A percentile compares a stretch with the other conserved stretches of the same genome.
Conservation (phyloP, 2,797 vertebrate species). For the Novumbra hubbsi region DNA sequence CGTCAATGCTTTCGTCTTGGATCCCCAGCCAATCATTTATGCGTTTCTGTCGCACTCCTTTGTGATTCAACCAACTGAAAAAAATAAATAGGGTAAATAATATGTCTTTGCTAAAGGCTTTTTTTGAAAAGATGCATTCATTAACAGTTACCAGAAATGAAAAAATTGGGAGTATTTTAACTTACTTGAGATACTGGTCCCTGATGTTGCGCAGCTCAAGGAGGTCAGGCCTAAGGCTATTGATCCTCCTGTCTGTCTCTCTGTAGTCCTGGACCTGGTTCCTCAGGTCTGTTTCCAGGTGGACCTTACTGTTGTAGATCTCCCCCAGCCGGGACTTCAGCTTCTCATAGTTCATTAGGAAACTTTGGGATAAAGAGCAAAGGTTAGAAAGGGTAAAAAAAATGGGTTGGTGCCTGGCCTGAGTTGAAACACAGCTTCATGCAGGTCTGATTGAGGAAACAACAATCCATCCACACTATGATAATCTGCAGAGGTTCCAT, state of each 20-base stretch:
- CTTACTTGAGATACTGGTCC: constrained; percentile 98
- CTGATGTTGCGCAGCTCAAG: constrained; percentile 96
- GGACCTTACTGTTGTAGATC: constrained; percentile 96
- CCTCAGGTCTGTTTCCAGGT: constrained; percentile 95
- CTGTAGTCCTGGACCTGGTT: constrained; percentile 97
- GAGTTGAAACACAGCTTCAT: constrained; percentile 4
- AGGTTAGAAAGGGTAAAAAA: constrained; percentile 2
- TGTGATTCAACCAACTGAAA: constrained; percentile 96
- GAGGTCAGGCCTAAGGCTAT: constrained; percentile 95
- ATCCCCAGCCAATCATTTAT: constrained; percentile 98
- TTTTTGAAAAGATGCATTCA: background rate
- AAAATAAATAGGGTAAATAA: constrained; percentile 12
- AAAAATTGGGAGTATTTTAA: constrained; percentile 13
- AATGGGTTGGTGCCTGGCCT: background rate
- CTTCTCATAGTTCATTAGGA: constrained; percentile 98
- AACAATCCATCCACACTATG: background rate
- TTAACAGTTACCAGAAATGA: background rate
- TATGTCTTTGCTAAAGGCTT: background rate
- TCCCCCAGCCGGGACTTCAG: constrained; percentile 95
- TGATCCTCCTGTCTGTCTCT: constrained; percentile 98
- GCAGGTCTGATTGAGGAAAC: background rate
- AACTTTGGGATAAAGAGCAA: constrained; percentile 67
- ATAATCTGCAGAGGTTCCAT: background rate
- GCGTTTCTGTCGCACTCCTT: constrained; percentile 96
- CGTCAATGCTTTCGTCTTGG: constrained; percentile 89